A percentile compares a stretch with the other conserved stretches of the same genome.
Evolutionary conservation across 2,888 invertebrate genomes (phyloP).

Genomic region (Pterobdella sp.): DNA sequence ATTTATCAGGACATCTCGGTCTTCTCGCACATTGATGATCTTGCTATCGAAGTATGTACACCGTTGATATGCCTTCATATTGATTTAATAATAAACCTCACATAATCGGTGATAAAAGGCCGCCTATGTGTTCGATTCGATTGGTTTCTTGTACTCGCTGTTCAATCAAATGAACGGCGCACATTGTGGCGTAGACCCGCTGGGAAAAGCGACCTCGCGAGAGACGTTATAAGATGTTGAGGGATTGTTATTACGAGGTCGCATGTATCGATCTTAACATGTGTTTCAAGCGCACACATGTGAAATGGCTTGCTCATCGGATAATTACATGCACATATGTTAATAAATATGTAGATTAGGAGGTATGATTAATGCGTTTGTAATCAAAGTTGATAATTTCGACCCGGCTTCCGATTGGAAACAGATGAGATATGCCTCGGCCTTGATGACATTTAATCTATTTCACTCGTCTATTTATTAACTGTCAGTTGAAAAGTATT

Average conservation of each 20-base stretch:
- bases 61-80: neutral
- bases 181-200: neutral
- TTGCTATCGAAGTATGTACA: slow-evolving; percentile 46
- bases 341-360: too few species aligned
- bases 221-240: neutral
- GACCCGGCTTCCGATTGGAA: too few species aligned
- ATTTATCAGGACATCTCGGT: slow-evolving; percentile 48
- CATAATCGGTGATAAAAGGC: too few species aligned
- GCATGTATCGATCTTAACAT: neutral
- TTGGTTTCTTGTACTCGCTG: neutral
- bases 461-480: too few species aligned
- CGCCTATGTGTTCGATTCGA: too few species aligned
- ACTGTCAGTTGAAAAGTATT: too few species aligned
- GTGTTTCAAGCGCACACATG: neutral
- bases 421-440: too few species aligned
- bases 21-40: slow-evolving; percentile 47
- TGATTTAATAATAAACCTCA: neutral
- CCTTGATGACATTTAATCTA: too few species aligned
- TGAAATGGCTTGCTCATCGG: neutral
- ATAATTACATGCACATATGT: neutral
- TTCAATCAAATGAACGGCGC: neutral
- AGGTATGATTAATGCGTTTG: too few species aligned
- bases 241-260: neutral
- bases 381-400: too few species aligned
- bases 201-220: neutral